phyloP scores from a whole-genome alignment of 2,888 invertebrate genomes.

The Notodromas monacha region DNA sequence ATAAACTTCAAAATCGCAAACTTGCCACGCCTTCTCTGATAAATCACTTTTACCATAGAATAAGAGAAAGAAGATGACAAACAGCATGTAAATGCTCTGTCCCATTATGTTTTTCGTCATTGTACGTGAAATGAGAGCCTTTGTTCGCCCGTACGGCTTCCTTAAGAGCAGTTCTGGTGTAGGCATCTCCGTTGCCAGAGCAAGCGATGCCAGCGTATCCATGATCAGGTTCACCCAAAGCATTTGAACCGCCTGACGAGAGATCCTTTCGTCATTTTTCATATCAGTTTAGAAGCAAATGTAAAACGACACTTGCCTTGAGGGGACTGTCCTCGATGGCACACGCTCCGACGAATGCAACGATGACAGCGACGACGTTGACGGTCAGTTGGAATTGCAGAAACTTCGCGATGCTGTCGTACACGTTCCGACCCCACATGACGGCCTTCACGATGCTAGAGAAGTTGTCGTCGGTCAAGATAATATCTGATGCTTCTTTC shows the following conservation, averaged over 20 bases:
- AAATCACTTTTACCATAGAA: slow-evolving; percentile 78
- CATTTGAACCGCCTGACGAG: slow-evolving; percentile 99
- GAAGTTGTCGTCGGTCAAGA: slow-evolving; percentile 95
- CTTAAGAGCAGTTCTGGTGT: slow-evolving; percentile 64
- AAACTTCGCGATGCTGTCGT: slow-evolving; percentile 97
- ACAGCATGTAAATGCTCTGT: slow-evolving; percentile 79
- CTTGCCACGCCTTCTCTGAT: too few relatives aligned
- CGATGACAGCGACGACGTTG: slow-evolving; percentile 91
- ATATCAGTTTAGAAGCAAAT: too few relatives aligned
- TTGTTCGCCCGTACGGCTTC: slow-evolving; percentile 90
- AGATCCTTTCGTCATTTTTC: too few relatives aligned
- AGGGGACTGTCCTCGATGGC: slow-evolving; percentile 88
- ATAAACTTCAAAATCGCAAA: not conserved
- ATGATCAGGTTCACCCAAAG: slow-evolving; percentile 97
- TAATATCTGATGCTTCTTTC: slow-evolving; percentile 97
- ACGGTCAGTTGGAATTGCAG: slow-evolving; percentile 96
- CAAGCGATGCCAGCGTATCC: slow-evolving; percentile 90
- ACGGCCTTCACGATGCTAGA: slow-evolving; percentile 96
- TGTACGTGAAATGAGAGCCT: slow-evolving; percentile 79
- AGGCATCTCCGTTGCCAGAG: slow-evolving; percentile 83
- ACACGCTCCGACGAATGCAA: slow-evolving; percentile 93
- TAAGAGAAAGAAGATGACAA: slow-evolving; percentile 65
- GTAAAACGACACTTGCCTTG: too few relatives aligned
- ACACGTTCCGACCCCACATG: slow-evolving; percentile 98
- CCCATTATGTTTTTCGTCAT: slow-evolving; percentile 99